Evolutionary conservation across 2,797 vertebrate species (phyloP).

Genomic region (Onychomys torridus): DNA sequence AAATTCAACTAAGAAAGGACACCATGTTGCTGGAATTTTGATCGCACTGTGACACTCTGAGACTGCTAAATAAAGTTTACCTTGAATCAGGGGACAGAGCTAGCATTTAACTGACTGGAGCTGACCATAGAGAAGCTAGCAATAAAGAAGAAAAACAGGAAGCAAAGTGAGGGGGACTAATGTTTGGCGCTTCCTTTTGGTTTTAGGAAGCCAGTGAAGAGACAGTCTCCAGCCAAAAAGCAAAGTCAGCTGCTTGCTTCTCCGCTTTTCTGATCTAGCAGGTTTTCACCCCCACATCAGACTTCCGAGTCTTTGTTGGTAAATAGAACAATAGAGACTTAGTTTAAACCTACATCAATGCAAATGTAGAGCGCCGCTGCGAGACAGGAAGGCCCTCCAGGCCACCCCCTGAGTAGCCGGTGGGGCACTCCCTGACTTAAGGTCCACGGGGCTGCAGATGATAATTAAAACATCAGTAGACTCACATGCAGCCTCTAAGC

Average conservation of each 20-base stretch:
- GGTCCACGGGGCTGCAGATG: neutral
- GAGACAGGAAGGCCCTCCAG: neutral
- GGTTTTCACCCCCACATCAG: neutral
- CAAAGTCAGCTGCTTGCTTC: neutral
- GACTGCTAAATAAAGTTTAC: neutral
- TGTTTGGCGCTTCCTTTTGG: neutral
- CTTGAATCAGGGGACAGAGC: neutral
- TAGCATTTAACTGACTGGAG: neutral
- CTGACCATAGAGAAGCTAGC: neutral
- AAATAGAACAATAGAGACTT: neutral
- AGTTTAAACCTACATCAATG: neutral
- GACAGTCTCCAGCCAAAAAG: neutral
- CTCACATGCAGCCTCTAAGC: neutral
- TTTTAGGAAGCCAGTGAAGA: neutral
- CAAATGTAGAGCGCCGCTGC: neutral
- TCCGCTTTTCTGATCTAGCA: neutral
- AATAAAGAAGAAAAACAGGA: neutral
- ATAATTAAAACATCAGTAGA: too few relatives aligned
- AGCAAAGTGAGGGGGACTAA: neutral
- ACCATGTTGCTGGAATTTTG: neutral
- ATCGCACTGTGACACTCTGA: neutral
- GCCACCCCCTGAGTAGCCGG: neutral
- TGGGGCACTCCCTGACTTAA: neutral
- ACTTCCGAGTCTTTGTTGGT: neutral
- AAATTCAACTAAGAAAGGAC: neutral